Percentiles rank a stretch among this genome's conserved stretches.
phyloP scores from a whole-genome alignment of 2,113 vertebrate species.

The Microcebus murinus region DNA sequence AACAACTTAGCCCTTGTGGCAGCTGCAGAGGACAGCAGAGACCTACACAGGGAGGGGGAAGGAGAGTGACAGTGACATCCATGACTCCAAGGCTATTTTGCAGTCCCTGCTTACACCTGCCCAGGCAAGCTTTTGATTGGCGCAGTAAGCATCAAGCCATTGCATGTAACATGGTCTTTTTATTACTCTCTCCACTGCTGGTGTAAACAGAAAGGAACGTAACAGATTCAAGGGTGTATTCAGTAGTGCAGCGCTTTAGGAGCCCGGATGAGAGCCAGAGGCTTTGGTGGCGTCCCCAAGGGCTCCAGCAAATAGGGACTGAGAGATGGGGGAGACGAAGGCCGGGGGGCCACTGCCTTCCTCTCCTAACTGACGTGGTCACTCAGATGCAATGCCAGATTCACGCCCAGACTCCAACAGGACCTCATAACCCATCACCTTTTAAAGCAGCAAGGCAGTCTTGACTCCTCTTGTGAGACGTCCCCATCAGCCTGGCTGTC shows the following conservation, averaged over 20 bases:
- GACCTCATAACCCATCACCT: not conserved
- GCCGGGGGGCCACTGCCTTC: not conserved
- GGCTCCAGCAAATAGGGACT: not conserved
- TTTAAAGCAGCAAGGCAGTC: not conserved
- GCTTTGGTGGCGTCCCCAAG: not conserved
- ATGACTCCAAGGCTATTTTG: too few relatives aligned
- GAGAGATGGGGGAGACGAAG: not conserved
- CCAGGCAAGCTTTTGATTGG: not conserved
- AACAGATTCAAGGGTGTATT: not conserved
- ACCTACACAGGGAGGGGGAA: not conserved
- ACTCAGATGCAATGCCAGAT: not conserved
- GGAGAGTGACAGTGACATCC: not conserved
- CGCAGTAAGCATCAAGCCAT: not conserved
- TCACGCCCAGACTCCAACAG: not conserved
- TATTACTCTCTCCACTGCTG: not conserved
- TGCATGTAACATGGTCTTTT: not conserved
- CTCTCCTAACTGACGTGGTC: not conserved
- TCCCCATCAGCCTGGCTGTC: not conserved
- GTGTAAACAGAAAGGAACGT: not conserved
- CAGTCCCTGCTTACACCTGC: not conserved
- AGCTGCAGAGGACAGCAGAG: not conserved
- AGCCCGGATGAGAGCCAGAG: not conserved
- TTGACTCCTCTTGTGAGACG: not conserved
- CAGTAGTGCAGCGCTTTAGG: not conserved
- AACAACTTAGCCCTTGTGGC: slow-evolving; percentile 11